Evolutionary conservation across 2,113 vertebrate genomes (phyloP).

Genomic region (Paradoxurus hermaphroditus): DNA sequence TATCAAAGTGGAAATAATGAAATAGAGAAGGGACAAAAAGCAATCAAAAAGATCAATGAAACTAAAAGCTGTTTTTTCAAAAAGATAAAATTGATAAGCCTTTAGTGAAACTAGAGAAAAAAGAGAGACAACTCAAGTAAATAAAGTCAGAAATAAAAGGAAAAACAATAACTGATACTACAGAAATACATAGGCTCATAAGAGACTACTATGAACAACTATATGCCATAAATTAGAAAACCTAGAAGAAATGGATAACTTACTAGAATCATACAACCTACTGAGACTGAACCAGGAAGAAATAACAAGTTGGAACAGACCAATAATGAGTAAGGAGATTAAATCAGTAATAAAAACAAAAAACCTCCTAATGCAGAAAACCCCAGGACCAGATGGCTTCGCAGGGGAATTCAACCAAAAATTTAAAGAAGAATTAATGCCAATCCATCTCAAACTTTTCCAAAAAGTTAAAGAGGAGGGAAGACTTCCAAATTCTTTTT

Average conservation of each 20-base stretch:
- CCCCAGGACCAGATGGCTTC: background rate
- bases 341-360: background rate
- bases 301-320: background rate
- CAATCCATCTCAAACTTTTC: background rate
- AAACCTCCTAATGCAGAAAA: background rate
- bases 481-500: background rate
- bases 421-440: background rate
- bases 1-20: background rate
- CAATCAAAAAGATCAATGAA: background rate
- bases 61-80: background rate
- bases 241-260: background rate
- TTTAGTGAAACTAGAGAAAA: background rate
- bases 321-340: background rate
- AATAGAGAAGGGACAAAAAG: background rate
- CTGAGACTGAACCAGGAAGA: background rate
- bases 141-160: background rate
- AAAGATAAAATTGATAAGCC: background rate
- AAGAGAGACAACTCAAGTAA: background rate
- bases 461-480: background rate
- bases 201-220: background rate
- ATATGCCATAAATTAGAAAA: background rate
- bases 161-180: background rate
- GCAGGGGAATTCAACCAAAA: background rate
- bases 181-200: background rate
- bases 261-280: background rate